Evolutionary conservation across 2,797 vertebrate genomes (phyloP).

Genomic region (Champsocephalus esox): DNA sequence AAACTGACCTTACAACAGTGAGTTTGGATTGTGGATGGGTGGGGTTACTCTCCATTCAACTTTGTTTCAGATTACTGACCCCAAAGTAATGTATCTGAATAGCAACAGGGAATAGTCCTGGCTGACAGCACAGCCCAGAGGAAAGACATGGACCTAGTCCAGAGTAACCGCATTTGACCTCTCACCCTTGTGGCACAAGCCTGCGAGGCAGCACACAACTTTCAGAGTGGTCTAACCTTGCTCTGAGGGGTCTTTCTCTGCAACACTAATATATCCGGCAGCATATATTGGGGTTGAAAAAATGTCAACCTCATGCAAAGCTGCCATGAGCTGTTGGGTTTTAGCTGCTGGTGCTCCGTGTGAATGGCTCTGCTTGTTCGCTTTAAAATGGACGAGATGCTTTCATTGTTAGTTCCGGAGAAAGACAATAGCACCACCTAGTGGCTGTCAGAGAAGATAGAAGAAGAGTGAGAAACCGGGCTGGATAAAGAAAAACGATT

Average conservation of each 20-base stretch:
- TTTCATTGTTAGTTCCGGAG: conserved; percentile 46
- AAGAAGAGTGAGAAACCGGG: too few species aligned
- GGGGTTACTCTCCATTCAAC: conserved; percentile 53
- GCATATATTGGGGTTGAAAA: conserved; percentile 74
- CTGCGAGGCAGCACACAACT: conserved; percentile 69
- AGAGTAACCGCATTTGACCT: conserved; percentile 76
- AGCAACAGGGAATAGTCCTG: conserved; percentile 52
- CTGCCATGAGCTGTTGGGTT: conserved; percentile 79
- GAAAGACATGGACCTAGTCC: conserved; percentile 71
- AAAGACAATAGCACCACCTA: conserved; percentile 71
- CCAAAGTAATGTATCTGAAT: conserved; percentile 69
- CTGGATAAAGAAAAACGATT: neutral
- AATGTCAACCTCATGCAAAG: conserved; percentile 78
- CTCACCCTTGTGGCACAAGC: conserved; percentile 69
- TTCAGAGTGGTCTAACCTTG: conserved; percentile 78
- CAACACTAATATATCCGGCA: conserved; percentile 73
- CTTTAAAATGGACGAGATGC: conserved; percentile 63
- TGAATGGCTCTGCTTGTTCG: conserved; percentile 57
- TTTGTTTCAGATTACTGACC: conserved; percentile 75
- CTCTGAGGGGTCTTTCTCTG: conserved; percentile 71
- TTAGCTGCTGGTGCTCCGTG: conserved; percentile 69
- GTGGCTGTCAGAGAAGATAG: conserved; percentile 49
- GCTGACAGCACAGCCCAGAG: conserved; percentile 70
- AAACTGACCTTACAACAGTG: conserved; percentile 53
- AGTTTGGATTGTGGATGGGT: conserved; percentile 29